A percentile compares a stretch with the other conserved stretches of the same genome.
Conservation (phyloP, 2,113 vertebrate species). For the Larimichthys polyactis region DNA sequence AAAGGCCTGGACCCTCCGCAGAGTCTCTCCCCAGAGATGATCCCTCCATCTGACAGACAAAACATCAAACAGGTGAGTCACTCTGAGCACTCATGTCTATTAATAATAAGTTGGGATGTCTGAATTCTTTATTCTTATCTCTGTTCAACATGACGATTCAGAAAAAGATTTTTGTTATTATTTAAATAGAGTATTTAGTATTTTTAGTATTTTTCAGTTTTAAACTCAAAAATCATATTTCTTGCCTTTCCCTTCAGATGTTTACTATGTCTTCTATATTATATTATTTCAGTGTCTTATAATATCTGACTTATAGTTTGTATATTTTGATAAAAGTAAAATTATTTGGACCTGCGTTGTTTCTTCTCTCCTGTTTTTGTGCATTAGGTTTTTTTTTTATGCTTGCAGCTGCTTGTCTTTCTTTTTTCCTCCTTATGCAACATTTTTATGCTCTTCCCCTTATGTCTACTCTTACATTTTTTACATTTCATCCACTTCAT, state of each 20-base stretch:
- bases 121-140: not conserved
- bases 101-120: not conserved
- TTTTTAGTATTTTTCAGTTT: not conserved
- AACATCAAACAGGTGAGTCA: slow-evolving; percentile 87
- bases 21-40: slow-evolving; percentile 92
- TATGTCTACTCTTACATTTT: slow-evolving; percentile 25
- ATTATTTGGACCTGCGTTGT: not conserved
- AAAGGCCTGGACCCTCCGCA: slow-evolving; percentile 96
- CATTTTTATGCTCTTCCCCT: slow-evolving; percentile 21
- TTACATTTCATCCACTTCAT: slow-evolving; percentile 40
- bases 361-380: slow-evolving; percentile 11
- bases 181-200: not conserved
- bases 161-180: not conserved
- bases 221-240: not conserved
- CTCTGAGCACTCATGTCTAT: fast-evolving
- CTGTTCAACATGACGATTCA: not conserved
- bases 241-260: not conserved
- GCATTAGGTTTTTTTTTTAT: slow-evolving; percentile 7
- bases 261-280: not conserved
- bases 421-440: slow-evolving; percentile 48
- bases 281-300: not conserved
- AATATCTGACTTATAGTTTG: not conserved
- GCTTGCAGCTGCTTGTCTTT: slow-evolving; percentile 56
- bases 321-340: not conserved
- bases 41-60: slow-evolving; percentile 93